Evolutionary conservation across 2,888 invertebrate genomes (phyloP).

Genomic region (Alviniconcha strummeri): DNA sequence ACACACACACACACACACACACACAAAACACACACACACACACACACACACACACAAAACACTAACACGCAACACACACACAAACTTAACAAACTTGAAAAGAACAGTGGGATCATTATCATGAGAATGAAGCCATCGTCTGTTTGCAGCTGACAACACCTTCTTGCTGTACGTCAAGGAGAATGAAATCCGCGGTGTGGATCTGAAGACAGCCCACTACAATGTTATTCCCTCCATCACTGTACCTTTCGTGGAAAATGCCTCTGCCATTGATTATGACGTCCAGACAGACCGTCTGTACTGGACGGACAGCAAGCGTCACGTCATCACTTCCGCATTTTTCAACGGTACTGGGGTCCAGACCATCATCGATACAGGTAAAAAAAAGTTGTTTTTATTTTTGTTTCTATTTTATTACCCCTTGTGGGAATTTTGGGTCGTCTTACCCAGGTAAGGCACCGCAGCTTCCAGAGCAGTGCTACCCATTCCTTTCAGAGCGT

Average conservation of each 20-base stretch:
- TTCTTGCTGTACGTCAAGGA: conserved; percentile 84
- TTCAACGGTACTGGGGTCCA: conserved; percentile 82
- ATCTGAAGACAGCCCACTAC: conserved; percentile 83
- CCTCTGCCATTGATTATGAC: conserved; percentile 78
- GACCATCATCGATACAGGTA: conserved; percentile 84
- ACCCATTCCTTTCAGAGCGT: too few relatives aligned
- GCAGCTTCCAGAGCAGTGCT: too few relatives aligned
- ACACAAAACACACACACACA: neutral
- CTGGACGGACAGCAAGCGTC: conserved; percentile 83
- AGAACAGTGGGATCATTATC: too few relatives aligned
- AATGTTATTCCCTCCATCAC: conserved; percentile 89
- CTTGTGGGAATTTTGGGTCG: too few relatives aligned
- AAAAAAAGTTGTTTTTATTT: neutral
- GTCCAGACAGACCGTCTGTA: conserved; percentile 79
- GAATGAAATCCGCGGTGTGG: conserved; percentile 84
- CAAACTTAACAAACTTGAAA: too few relatives aligned
- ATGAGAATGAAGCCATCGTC: neutral
- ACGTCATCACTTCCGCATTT: conserved; percentile 83
- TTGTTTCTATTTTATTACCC: too few relatives aligned
- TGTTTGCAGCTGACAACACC: conserved; percentile 81
- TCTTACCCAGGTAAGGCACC: too few relatives aligned
- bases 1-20: neutral
- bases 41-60: neutral
- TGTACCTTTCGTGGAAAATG: conserved; percentile 82
- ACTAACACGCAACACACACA: too few relatives aligned